phyloP scores from a whole-genome alignment of 2,113 vertebrate species.

The Dicrurus megarhynchus region DNA sequence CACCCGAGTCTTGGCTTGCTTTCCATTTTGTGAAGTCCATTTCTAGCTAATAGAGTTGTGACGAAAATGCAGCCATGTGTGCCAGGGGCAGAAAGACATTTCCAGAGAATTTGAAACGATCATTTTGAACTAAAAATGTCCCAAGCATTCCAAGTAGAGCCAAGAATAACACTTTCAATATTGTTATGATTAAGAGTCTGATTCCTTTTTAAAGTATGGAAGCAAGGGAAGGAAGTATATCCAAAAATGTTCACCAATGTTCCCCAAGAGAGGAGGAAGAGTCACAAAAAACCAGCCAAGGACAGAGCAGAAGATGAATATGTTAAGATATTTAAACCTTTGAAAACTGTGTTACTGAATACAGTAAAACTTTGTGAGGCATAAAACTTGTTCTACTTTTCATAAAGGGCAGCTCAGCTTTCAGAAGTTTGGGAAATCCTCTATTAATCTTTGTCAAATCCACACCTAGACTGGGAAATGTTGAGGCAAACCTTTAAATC shows the following conservation, averaged over 20 bases:
- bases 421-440: conserved; percentile 9
- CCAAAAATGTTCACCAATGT: background rate
- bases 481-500: background rate
- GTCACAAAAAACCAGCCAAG: background rate
- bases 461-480: background rate
- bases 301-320: background rate
- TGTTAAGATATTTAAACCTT: background rate
- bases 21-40: background rate
- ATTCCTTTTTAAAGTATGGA: background rate
- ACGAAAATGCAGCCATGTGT: background rate
- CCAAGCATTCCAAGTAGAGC: background rate
- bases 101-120: background rate
- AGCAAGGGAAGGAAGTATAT: background rate
- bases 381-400: background rate
- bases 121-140: background rate
- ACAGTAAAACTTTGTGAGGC: background rate
- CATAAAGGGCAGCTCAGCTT: conserved; percentile 10
- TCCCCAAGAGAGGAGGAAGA: background rate
- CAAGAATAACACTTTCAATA: conserved; percentile 3
- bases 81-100: background rate
- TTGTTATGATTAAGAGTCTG: background rate
- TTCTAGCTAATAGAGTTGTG: background rate
- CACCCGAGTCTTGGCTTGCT: background rate
- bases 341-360: too few species aligned
- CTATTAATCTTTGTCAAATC: conserved; percentile 12